Base-by-base conservation (phyloP, 2,888 invertebrate genomes). In the Tuta absoluta region DNA sequence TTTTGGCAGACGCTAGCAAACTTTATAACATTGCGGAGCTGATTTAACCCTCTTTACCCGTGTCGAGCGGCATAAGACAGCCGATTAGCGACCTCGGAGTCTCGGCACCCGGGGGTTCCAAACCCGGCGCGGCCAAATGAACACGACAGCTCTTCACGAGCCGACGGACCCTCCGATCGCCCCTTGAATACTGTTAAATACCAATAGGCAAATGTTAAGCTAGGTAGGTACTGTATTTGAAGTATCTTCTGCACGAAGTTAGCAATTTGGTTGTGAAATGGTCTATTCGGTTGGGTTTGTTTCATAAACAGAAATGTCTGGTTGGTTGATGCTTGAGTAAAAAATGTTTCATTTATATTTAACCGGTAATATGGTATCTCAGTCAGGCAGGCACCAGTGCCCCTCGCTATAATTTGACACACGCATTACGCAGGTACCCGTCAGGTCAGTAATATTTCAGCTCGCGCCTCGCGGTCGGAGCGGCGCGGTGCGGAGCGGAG, bases 371-470 rank as follows among this genome's bases (percentile, higher is more conserved):
- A 41, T 41, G 41, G 41, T 14, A 41, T 41, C 41, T 41, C 41
- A n/a, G 33, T 33, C 41, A n/a, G n/a, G 41, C 41, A 41, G 41
- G 14, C 41, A 10, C 28, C 28, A 11, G 38, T 41, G 41, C 14
- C 41, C 41, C 41, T 33, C 41, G 41, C 14, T 41, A 41, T 41
- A 41, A 41, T 41, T 41, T 41, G 41, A 41, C 41, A 14, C 8
- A 14, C 41, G 41, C 41, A 41, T 41, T 41, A 41, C 41, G 41
- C 41, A 41, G 41, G 41, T 51, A 19, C 21, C 11, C 49, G 23
- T 11, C 49, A 51, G 49, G 11, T 51, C 21, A n/a, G 49, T 51
- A 51, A 51, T 51, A 51, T 51, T 51, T 51, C 49, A 41, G 41
- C 38, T 38, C 5, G 12, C 1, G 28, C 28, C 28, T 28, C 28